Evolutionary conservation across 2,113 vertebrate species (phyloP).

Genomic region (Pseudorectes ferrugineus): DNA sequence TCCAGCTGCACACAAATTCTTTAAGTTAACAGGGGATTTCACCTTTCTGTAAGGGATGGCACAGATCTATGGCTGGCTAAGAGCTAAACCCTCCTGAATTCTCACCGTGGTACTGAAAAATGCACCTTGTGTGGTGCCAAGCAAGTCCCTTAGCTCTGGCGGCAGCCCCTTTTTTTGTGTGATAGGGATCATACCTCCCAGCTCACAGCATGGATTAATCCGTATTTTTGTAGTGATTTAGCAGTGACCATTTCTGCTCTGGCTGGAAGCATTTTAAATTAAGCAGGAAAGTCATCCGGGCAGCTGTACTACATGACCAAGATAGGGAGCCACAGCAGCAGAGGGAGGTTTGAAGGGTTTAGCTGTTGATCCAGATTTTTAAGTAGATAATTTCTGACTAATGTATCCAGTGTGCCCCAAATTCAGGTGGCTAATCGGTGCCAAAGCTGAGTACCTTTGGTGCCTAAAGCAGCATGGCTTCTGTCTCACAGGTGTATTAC

Average conservation of each 20-base stretch:
- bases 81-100: background rate
- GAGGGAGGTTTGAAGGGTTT: conserved; percentile 8
- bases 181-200: background rate
- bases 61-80: background rate
- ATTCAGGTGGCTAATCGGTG: background rate
- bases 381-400: background rate
- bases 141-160: background rate
- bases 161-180: background rate
- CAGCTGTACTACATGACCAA: background rate
- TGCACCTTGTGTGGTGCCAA: background rate
- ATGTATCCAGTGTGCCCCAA: background rate
- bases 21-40: background rate
- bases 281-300: background rate
- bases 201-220: background rate
- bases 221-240: background rate
- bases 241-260: background rate
- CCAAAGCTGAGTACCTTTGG: background rate
- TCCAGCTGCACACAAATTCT: background rate
- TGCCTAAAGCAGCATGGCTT: background rate
- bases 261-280: background rate
- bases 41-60: background rate
- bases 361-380: conserved; percentile 4
- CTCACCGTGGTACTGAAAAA: background rate
- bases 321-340: background rate
- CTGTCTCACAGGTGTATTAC: background rate